phyloP scores from a whole-genome alignment of 2,797 vertebrate genomes.

The Gallinago solitaria region DNA sequence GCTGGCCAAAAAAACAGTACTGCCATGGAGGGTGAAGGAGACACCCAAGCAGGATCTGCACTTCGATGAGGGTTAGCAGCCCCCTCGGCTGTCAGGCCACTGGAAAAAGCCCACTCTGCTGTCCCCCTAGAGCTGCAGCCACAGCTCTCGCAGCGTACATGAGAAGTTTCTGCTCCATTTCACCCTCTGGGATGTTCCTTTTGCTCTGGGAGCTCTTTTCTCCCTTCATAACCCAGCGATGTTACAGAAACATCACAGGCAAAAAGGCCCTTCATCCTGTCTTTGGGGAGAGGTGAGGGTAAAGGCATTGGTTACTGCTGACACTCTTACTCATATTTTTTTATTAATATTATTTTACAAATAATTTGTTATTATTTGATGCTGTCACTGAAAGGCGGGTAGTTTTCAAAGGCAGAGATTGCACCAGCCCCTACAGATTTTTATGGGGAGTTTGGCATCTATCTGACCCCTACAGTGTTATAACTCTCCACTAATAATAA shows the following conservation, averaged over 20 bases:
- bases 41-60: not conserved
- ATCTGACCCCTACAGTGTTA: not conserved
- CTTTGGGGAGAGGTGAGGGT: not conserved
- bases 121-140: not conserved
- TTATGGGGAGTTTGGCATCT: not conserved
- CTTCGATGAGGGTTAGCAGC: not conserved
- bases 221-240: not conserved
- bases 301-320: not conserved
- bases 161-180: not conserved
- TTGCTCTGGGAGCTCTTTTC: not conserved
- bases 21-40: not conserved
- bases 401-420: not conserved
- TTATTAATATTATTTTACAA: not conserved
- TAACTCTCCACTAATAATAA: not conserved
- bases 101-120: not conserved
- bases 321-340: not conserved
- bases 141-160: rapidly evolving
- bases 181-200: not conserved
- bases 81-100: not conserved
- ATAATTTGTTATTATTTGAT: not conserved
- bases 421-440: not conserved
- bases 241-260: not conserved
- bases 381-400: not conserved
- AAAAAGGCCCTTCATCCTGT: not conserved
- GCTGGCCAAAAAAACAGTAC: not conserved